Evolutionary conservation across 2,888 invertebrate species (phyloP).

Genomic region (Eurois occulta): DNA sequence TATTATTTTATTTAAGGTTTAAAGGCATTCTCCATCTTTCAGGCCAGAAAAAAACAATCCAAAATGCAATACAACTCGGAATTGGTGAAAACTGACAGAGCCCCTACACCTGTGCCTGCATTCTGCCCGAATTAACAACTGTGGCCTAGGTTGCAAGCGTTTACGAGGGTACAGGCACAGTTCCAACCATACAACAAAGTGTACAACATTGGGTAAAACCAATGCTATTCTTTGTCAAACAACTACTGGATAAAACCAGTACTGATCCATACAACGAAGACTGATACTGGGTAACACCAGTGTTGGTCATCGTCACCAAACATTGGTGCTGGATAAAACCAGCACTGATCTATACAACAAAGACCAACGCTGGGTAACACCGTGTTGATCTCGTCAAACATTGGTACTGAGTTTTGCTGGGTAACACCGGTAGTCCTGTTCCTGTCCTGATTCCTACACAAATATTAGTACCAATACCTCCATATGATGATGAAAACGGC

Average conservation of each 20-base stretch:
- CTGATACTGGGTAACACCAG: conserved; percentile 19
- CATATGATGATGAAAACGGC: neutral
- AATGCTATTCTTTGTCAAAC: neutral
- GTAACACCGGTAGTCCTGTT: neutral
- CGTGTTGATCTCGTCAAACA: neutral
- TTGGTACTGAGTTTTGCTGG: conserved; percentile 9
- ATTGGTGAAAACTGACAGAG: conserved; percentile 10
- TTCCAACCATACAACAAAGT: neutral
- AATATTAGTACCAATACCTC: neutral
- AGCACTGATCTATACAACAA: neutral
- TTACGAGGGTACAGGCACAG: too few species aligned
- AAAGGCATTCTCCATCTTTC: neutral
- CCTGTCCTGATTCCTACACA: neutral
- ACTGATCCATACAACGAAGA: too few species aligned
- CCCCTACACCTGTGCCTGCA: neutral
- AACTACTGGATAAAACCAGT: neutral
- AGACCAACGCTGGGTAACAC: conserved; percentile 1
- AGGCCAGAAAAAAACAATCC: neutral
- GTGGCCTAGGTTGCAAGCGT: neutral
- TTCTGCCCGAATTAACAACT: neutral
- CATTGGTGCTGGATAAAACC: conserved; percentile 13
- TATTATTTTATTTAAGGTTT: neutral
- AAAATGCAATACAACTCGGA: neutral
- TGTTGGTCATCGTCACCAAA: conserved; percentile 1
- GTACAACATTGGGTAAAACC: neutral